phyloP scores from a whole-genome alignment of 2,797 vertebrate genomes.

The Sebastes trivittatus region DNA sequence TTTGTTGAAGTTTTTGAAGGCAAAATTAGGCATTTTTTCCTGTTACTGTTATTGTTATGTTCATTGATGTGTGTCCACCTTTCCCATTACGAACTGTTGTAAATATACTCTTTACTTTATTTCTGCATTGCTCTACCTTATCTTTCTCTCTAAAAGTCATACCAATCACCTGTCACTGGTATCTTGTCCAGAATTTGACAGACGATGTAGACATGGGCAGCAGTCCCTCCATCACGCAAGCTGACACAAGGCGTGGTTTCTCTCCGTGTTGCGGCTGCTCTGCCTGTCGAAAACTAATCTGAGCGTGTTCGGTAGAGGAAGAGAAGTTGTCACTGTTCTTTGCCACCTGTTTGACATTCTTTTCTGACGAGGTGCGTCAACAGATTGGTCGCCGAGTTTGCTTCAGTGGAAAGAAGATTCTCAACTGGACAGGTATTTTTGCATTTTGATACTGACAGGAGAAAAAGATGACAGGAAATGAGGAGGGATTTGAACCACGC shows the following conservation, averaged over 20 bases:
- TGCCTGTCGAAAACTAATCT: constrained; percentile 36
- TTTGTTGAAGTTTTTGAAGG: background rate
- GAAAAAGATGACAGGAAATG: background rate
- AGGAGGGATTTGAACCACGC: background rate
- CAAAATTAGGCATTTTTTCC: background rate
- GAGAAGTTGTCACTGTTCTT: background rate
- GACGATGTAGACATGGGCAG: constrained; percentile 11
- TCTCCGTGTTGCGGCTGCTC: constrained; percentile 11
- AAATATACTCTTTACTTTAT: background rate
- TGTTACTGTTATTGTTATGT: background rate
- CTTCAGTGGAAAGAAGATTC: background rate
- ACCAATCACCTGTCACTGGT: constrained; percentile 2
- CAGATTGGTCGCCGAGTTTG: background rate
- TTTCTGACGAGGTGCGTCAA: constrained; percentile 8
- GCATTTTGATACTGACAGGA: constrained; percentile 4
- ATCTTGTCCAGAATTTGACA: constrained; percentile 15
- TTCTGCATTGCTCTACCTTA: background rate
- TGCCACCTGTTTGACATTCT: background rate
- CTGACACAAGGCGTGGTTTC: constrained; percentile 20
- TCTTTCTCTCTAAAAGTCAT: background rate
- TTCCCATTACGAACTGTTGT: background rate
- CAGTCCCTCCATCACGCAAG: constrained; percentile 2
- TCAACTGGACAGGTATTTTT: background rate
- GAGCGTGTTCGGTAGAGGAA: background rate
- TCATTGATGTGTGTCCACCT: background rate